Conservation (phyloP, 1,140 invertebrate genomes). For the Patella vulgata region DNA sequence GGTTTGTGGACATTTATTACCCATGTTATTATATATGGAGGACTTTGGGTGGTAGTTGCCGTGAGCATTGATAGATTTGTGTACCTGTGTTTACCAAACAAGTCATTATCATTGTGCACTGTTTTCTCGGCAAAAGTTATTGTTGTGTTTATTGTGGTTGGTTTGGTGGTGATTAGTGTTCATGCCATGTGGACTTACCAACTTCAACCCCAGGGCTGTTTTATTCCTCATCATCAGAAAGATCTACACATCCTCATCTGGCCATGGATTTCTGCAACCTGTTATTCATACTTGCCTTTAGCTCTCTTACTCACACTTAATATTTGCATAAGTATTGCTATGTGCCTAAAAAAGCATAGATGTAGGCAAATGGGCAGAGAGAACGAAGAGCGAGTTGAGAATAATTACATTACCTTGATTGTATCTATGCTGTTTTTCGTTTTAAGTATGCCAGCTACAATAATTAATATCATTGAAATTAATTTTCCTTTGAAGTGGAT, state of each 20-base stretch:
- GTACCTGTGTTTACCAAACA: constrained; percentile 46
- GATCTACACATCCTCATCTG: constrained; percentile 56
- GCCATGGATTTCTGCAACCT: constrained; percentile 57
- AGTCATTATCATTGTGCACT: constrained; percentile 47
- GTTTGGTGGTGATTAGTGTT: constrained; percentile 54
- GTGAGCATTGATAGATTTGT: constrained; percentile 58
- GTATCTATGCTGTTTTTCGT: constrained; percentile 50
- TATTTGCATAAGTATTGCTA: constrained; percentile 41
- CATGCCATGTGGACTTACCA: constrained; percentile 62
- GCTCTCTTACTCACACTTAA: constrained; percentile 47
- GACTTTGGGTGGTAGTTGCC: constrained; percentile 59
- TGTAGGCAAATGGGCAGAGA: constrained; percentile 28
- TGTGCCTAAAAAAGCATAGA: constrained; percentile 46
- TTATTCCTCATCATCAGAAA: constrained; percentile 36
- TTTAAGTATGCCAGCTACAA: constrained; percentile 52
- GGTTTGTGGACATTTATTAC: constrained; percentile 58
- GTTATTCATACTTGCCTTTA: constrained; percentile 56
- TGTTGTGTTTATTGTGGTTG: constrained; percentile 49
- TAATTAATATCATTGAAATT: constrained; percentile 50
- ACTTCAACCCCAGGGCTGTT: constrained; percentile 51
- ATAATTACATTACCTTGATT: constrained; percentile 35
- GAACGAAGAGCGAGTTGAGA: constrained; percentile 8
- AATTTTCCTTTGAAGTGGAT: constrained; percentile 45
- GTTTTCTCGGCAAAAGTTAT: constrained; percentile 56
- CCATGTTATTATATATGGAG: constrained; percentile 49